Base-by-base conservation (phyloP, 2,113 vertebrate genomes). In the Cynopterus brachyotis region DNA sequence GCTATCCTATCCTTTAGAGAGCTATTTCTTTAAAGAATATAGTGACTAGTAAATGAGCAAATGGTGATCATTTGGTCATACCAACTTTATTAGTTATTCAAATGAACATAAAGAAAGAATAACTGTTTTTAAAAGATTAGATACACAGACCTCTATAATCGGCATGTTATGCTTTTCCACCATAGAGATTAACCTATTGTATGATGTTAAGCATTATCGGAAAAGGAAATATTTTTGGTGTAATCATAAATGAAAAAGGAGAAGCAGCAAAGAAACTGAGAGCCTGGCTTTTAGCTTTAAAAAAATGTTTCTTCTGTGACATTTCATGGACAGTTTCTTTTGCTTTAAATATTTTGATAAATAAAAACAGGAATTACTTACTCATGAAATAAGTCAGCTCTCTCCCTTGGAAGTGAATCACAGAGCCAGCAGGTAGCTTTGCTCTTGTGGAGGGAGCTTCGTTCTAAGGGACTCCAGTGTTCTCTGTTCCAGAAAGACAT, bases 271-370 rank as follows among this genome's bases (percentile, higher is more conserved):
- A 69, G 32, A 45, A 87, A 76, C 17, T 62, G 67, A 62, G 20
- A 90, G 7, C 15, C 32, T 88, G 64, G 16, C 20, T 42, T 93
- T 82, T 87, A 84, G 28, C 3, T 67, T 60, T 67, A 86, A 53
- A 83, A 81, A 40, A 93, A 73, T 7, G n/a, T 47, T 32, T 82
- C 60, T 37, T 66, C 73, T 96, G 11, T 73, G 57, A 85, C 13
- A 26, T 86, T 94, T 79, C 20, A 57, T 79, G 47, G 26, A 42
- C 9, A 62, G 82, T 89, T 91, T 90, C 19, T 92, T 96, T 82
- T 80, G 12, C 42, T 84, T 6, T 50, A 69, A 86, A 79, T 69
- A 72, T 69, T 87, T 64, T 90, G 30, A 85, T 81, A 90, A 94
- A 91, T 70, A 83, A 87, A 78, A 86, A 37, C 7, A 35, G 45